These are phyloP conservation scores for Hydropsyche tenuis DNA, from an alignment of 1,140 invertebrate species.

Conservation along the genomic window DNA sequence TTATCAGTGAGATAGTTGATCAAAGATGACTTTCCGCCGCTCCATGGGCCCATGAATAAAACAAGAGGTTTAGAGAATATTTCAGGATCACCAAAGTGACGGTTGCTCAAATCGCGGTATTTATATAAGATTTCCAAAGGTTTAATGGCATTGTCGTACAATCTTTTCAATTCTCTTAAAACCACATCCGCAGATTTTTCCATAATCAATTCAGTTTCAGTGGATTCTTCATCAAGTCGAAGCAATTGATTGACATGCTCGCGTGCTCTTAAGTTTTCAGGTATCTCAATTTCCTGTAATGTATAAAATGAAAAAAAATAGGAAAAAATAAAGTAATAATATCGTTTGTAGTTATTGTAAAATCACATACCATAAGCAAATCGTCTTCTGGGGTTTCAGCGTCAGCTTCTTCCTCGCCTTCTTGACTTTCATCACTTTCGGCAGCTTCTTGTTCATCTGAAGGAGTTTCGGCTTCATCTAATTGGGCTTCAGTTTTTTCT, in stretches of 20 bases:
- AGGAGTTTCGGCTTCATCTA: slow-evolving; percentile 44
- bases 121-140: slow-evolving; percentile 90
- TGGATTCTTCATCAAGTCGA: slow-evolving; percentile 78
- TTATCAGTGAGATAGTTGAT: slow-evolving; percentile 91
- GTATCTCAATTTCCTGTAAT: slow-evolving; percentile 72
- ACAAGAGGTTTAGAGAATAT: slow-evolving; percentile 94
- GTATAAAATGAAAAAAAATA: slow-evolving; percentile 10
- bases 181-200: slow-evolving; percentile 78
- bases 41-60: slow-evolving; percentile 94
- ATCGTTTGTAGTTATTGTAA: not conserved
- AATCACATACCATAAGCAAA: slow-evolving; percentile 61
- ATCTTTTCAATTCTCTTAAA: slow-evolving; percentile 83
- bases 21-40: slow-evolving; percentile 92
- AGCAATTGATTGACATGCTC: slow-evolving; percentile 83
- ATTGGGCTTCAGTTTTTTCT: slow-evolving; percentile 51
- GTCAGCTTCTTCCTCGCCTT: slow-evolving; percentile 41
- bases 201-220: slow-evolving; percentile 73
- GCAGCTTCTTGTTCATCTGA: slow-evolving; percentile 21
- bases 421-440: slow-evolving; percentile 35
- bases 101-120: slow-evolving; percentile 89
- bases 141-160: slow-evolving; percentile 88
- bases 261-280: slow-evolving; percentile 76
- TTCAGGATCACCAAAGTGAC: slow-evolving; percentile 92
- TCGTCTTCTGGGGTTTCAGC: slow-evolving; percentile 65
- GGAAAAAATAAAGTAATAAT: no score